A percentile compares a stretch with the other conserved stretches of the same genome.
Conservation (phyloP, 2,113 vertebrate genomes). For the Sus scrofa region DNA sequence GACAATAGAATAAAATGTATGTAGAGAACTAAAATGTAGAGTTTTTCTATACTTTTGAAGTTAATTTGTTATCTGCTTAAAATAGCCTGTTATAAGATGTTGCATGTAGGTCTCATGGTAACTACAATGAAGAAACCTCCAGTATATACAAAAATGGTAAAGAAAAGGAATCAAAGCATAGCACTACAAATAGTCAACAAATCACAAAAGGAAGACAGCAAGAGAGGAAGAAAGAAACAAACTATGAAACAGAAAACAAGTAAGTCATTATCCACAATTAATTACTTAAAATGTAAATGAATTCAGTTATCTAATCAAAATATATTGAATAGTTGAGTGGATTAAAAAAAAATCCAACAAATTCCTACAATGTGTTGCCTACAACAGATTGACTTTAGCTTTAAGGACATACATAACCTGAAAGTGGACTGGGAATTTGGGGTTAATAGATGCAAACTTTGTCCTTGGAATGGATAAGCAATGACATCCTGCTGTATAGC, state of each 20-base stretch:
- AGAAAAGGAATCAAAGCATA: neutral
- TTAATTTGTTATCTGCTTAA: neutral
- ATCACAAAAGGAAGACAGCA: neutral
- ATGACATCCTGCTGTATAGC: no score
- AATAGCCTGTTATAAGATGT: neutral
- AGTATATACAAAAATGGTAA: neutral
- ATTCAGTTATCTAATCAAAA: neutral
- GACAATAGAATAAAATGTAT: neutral
- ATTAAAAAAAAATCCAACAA: neutral
- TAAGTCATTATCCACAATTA: neutral
- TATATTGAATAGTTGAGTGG: neutral
- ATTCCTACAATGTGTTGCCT: neutral
- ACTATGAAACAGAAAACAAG: neutral
- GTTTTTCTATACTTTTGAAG: neutral
- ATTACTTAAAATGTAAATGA: neutral
- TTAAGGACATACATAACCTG: neutral
- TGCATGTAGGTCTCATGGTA: neutral
- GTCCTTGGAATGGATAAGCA: no score
- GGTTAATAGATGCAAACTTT: no score
- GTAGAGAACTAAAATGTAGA: neutral
- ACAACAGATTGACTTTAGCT: neutral
- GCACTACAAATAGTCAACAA: neutral
- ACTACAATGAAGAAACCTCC: neutral
- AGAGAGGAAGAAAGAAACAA: neutral
- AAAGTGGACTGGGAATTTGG: neutral